These are phyloP conservation scores for Pseudachorutes palmiensis DNA, from an alignment of 1,140 invertebrate species.

Conservation along the genomic window DNA sequence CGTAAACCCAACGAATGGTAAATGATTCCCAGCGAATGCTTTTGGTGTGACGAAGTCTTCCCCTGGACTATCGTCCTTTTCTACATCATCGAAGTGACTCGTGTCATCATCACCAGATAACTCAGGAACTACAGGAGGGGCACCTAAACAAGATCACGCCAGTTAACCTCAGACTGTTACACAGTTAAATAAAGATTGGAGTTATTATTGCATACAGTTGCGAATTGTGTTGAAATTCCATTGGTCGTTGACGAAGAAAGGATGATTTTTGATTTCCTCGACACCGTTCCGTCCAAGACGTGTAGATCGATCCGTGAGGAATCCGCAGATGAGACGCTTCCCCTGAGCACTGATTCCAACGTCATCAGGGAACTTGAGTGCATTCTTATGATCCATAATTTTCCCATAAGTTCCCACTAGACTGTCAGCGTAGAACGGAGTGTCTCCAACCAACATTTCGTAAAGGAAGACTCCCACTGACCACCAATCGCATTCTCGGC, in stretches of 20 bases:
- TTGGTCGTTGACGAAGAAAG: constrained; percentile 92
- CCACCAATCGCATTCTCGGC: constrained; percentile 99
- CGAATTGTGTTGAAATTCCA: constrained; percentile 96
- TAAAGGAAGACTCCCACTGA: constrained; percentile 97
- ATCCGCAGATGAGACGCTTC: constrained; percentile 84
- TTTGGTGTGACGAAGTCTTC: constrained; percentile 92
- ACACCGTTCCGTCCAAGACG: constrained; percentile 88
- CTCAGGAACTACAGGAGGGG: constrained; percentile 93
- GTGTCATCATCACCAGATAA: constrained; percentile 93
- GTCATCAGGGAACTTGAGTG: constrained; percentile 88
- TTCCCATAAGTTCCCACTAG: constrained; percentile 96
- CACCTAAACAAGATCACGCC: constrained; percentile 48
- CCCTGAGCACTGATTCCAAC: constrained; percentile 79
- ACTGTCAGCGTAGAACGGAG: constrained; percentile 97
- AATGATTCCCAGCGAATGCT: constrained; percentile 95
- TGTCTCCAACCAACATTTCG: constrained; percentile 98
- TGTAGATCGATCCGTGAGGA: constrained; percentile 82
- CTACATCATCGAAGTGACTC: constrained; percentile 96
- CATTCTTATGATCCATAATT: constrained; percentile 98
- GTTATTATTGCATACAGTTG: constrained; percentile 52
- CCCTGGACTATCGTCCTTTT: constrained; percentile 77
- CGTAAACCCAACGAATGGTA: constrained; percentile 98
- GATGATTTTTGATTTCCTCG: constrained; percentile 88
- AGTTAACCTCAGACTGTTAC: background rate
- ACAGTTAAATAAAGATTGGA: background rate